Evolutionary conservation across 2,113 vertebrate genomes (phyloP).

Genomic region (Okapia johnstoni): DNA sequence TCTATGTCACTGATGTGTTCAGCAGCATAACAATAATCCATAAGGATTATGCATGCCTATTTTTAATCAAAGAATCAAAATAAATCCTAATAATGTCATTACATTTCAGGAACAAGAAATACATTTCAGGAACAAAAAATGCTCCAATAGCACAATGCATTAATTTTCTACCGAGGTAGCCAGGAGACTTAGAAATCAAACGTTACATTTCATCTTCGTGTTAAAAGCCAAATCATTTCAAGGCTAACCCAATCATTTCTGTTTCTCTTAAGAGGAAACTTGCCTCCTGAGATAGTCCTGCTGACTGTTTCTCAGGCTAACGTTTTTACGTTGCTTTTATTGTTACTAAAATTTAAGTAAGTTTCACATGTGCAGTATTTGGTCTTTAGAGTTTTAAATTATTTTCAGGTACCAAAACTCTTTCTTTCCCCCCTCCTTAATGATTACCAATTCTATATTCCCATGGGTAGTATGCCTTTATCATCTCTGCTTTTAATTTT

Average conservation of each 20-base stretch:
- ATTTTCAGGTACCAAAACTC: background rate
- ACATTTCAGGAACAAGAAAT: no score
- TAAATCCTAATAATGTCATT: background rate
- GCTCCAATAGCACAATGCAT: background rate
- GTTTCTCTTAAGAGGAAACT: background rate
- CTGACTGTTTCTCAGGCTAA: background rate
- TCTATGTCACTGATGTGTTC: background rate
- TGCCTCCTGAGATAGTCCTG: background rate
- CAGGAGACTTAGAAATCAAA: slow-evolving; percentile 50
- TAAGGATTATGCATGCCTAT: background rate
- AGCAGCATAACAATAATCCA: background rate
- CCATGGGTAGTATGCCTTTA: background rate
- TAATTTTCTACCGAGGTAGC: slow-evolving; percentile 23
- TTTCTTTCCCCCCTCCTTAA: background rate
- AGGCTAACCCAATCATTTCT: background rate
- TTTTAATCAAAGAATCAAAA: slow-evolving; percentile 39
- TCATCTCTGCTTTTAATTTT: slow-evolving; percentile 24
- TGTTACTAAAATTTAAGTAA: slow-evolving; percentile 27
- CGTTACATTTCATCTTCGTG: slow-evolving; percentile 22
- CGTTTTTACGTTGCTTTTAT: background rate
- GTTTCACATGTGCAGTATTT: background rate
- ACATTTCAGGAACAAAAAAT: slow-evolving; percentile 10
- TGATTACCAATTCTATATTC: background rate
- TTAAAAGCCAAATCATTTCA: slow-evolving; percentile 44
- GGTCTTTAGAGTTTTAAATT: slow-evolving; percentile 19